Percentiles rank a stretch among this genome's conserved stretches.
phyloP scores from a whole-genome alignment of 2,797 vertebrate species.

The Muscicapa striata region DNA sequence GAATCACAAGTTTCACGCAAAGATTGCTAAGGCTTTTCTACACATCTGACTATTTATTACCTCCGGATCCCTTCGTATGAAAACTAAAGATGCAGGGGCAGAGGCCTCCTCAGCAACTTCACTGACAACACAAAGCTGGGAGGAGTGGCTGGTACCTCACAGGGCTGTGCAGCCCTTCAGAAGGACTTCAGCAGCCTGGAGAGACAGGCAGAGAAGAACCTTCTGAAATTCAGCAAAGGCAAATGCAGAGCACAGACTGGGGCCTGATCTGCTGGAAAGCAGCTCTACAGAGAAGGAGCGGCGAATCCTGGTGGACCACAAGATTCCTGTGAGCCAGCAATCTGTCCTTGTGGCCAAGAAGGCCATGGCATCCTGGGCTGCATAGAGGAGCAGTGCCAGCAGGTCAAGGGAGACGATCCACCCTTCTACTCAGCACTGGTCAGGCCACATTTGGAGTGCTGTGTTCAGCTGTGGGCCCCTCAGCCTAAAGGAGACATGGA shows the following conservation, averaged over 20 bases:
- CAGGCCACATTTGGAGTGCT: background rate
- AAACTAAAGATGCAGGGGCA: background rate
- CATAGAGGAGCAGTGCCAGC: background rate
- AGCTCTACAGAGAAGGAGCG: background rate
- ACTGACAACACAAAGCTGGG: background rate
- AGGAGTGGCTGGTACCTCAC: accelerated
- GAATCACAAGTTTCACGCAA: background rate
- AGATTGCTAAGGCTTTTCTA: background rate
- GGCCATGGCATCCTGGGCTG: background rate
- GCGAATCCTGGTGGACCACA: background rate
- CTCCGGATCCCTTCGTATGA: background rate
- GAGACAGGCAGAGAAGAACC: background rate
- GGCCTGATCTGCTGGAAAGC: background rate
- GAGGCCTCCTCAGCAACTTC: background rate
- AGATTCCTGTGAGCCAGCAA: background rate
- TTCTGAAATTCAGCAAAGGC: background rate
- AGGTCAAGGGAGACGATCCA: background rate
- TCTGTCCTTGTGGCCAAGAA: background rate
- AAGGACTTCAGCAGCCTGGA: background rate
- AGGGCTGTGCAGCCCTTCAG: background rate
- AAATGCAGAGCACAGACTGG: background rate
- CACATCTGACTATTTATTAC: background rate
- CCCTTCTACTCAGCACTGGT: background rate
- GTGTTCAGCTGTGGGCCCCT: background rate
- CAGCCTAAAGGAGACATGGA: background rate